A percentile compares a stretch with the other conserved stretches of the same genome.
Conservation (phyloP, 2,113 vertebrate species). For the Tursiops truncatus region DNA sequence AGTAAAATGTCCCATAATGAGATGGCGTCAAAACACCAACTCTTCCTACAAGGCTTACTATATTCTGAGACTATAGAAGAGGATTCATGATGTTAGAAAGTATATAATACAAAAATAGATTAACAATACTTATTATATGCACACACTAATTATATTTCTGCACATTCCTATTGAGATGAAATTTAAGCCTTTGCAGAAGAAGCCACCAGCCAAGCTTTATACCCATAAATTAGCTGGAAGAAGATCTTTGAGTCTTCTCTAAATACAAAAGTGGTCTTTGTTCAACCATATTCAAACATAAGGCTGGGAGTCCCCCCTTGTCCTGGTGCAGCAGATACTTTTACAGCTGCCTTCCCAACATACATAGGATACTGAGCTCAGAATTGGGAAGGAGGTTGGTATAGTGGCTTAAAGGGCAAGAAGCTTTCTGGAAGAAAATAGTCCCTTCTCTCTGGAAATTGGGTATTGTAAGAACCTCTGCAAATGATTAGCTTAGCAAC, state of each 20-base stretch:
- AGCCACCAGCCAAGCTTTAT: neutral
- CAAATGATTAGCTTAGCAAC: neutral
- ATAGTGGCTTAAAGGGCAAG: neutral
- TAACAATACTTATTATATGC: neutral
- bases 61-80: neutral
- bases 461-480: neutral
- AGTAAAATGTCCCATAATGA: constrained; percentile 49
- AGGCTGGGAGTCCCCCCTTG: neutral
- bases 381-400: neutral
- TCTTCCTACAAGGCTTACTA: neutral
- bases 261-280: neutral
- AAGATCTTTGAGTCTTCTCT: neutral
- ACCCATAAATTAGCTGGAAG: neutral
- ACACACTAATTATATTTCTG: neutral
- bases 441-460: neutral
- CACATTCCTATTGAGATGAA: neutral
- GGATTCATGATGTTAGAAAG: neutral
- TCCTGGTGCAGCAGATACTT: neutral
- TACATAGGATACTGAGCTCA: neutral
- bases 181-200: neutral
- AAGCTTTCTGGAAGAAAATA: neutral
- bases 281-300: neutral
- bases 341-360: neutral
- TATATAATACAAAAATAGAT: neutral
- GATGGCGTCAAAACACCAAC: neutral